Evolutionary conservation across 1,140 invertebrate species (phyloP).

Genomic region (Leptinotarsa undecemlineata): DNA sequence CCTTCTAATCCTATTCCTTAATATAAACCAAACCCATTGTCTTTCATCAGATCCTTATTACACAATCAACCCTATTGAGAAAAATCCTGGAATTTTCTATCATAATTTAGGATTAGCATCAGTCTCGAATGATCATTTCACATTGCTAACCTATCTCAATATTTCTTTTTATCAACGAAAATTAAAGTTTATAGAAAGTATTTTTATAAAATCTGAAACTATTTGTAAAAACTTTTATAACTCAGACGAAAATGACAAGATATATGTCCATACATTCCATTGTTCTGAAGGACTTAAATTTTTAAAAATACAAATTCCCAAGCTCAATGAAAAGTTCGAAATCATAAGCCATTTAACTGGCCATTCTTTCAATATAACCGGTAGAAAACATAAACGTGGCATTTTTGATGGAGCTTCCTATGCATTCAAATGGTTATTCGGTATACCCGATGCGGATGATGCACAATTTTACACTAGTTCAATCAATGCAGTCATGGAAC

Average conservation of each 20-base stretch:
- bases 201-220: conserved; percentile 1
- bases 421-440: conserved; percentile 51
- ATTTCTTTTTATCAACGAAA: conserved; percentile 24
- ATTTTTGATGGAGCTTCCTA: conserved; percentile 41
- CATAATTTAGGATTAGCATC: conserved; percentile 31
- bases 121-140: conserved; percentile 32
- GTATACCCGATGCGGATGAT: conserved; percentile 45
- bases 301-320: conserved; percentile 20
- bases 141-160: conserved; percentile 36
- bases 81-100: conserved; percentile 32
- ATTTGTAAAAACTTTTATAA: conserved; percentile 7
- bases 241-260: not conserved
- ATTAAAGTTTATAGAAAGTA: conserved; percentile 16
- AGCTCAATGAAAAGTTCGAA: conserved; percentile 34
- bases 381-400: conserved; percentile 4
- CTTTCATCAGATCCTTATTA: too few relatives aligned
- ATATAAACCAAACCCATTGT: too few relatives aligned
- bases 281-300: conserved; percentile 33
- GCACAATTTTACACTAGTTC: conserved; percentile 44
- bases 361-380: conserved; percentile 17
- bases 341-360: conserved; percentile 33
- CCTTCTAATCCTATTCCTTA: too few relatives aligned
- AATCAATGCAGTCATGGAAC: conserved; percentile 28
- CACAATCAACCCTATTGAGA: too few relatives aligned
- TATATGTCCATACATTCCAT: conserved; percentile 14